These are phyloP conservation scores for Sycophila texana DNA, from an alignment of 2,888 invertebrate species.

Conservation along the genomic window DNA sequence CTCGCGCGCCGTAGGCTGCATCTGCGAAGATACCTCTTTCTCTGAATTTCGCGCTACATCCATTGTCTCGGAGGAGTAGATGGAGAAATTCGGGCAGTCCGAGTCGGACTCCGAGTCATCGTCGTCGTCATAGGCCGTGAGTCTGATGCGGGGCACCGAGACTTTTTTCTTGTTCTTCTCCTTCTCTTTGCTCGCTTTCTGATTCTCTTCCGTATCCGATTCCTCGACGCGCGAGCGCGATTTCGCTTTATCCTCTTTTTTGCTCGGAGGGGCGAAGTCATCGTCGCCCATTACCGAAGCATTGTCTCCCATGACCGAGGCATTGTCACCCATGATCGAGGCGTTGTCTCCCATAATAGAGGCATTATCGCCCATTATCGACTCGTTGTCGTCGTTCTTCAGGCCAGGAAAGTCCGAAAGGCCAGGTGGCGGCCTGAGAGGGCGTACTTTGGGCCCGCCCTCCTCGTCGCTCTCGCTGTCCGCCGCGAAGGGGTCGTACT, in stretches of 20 bases:
- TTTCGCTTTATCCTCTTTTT: neutral
- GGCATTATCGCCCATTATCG: conserved; percentile 47
- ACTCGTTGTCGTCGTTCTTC: conserved; percentile 54
- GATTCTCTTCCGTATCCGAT: neutral
- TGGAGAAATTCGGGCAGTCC: conserved; percentile 90
- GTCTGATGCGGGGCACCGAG: conserved; percentile 58
- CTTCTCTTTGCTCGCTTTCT: conserved; percentile 22
- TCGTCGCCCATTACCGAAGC: conserved; percentile 40
- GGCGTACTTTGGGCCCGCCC: conserved; percentile 23
- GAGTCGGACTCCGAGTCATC: conserved; percentile 79
- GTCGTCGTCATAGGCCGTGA: conserved; percentile 73
- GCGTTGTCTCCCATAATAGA: conserved; percentile 38
- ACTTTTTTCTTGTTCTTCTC: conserved; percentile 8
- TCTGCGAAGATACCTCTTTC: conserved; percentile 72
- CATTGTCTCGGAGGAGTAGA: conserved; percentile 89
- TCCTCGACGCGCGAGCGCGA: conserved; percentile 31
- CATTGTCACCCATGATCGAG: conserved; percentile 39
- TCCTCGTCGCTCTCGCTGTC: conserved; percentile 71
- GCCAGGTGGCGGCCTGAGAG: conserved; percentile 60
- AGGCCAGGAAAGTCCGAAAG: conserved; percentile 59
- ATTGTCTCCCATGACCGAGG: conserved; percentile 39
- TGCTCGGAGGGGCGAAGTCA: conserved; percentile 2
- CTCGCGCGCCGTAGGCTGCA: no score
- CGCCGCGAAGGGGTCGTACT: conserved; percentile 72
- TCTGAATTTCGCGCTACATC: conserved; percentile 81